Base-by-base conservation (phyloP, 2,888 invertebrate species). In the Chymomyza fuscimana region DNA sequence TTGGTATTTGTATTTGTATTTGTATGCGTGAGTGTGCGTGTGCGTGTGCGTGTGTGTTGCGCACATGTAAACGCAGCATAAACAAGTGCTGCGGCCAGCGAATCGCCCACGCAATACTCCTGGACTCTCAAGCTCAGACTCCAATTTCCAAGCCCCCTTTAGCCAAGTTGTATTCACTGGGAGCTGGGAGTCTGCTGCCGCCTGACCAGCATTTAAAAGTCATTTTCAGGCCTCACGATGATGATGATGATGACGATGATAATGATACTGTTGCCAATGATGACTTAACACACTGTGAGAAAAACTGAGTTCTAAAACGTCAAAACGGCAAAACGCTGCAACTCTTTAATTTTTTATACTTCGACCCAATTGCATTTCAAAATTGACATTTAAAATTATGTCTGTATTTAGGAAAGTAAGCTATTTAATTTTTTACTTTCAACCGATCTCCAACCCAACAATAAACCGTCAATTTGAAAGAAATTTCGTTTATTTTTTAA, bases 11-110 rank as follows among this genome's bases (percentile, higher is more conserved):
- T 25, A 25, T 4, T 25, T 25, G 25, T 25, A 25, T 25, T 3
- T n/a, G 59, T 59, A 29, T 32, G 36, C 16, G 59, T 32, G 32
- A 12, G 59, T 59, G 59, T 59, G 59, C 22, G 59, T 46, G 50
- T 22, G 51, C 5, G 59, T 59, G 59, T 59, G 59, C 22, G 59
- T 46, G 50, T 22, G 51, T 15, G 60, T 16, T 16, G 59, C 46
- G 50, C 25, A 46, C 63, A 59, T 52, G 60, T 58, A 62, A 67
- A 36, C 52, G 61, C 62, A 62, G 62, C 51, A 67, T 56, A 61
- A 67, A 62, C 67, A 67, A 62, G 56, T 54, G 16, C 22, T 51
- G 54, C 56, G 36, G 62, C 54, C 64, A 50, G 56, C 63, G n/a
- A 16, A 29, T 22, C 63, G 60, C 22, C 58, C 58, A 19, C 40